Conservation (phyloP, 2,797 vertebrate species). For the Anguilla anguilla region DNA sequence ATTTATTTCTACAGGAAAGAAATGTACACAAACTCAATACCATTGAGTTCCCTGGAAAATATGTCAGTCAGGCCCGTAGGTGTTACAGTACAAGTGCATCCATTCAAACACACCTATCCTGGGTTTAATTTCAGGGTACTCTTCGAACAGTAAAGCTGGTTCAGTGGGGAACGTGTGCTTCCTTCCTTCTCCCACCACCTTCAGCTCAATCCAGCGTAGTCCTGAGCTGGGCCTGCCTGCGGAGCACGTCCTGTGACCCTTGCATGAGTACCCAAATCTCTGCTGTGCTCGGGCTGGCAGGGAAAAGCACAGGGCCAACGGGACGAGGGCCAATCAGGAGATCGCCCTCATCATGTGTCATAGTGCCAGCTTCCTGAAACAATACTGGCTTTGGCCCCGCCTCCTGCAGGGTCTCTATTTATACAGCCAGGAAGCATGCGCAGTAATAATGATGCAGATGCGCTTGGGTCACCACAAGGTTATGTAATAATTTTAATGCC, state of each 20-base stretch:
- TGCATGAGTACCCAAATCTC: neutral
- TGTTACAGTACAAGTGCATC: neutral
- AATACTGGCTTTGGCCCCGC: neutral
- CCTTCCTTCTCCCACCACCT: no score
- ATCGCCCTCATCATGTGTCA: neutral
- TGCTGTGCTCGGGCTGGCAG: no score
- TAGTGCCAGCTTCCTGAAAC: neutral
- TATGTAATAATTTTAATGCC: neutral
- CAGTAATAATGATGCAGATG: neutral
- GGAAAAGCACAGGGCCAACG: neutral
- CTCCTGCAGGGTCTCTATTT: neutral
- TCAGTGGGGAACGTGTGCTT: no score
- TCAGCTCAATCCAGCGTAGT: neutral
- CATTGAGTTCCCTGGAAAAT: neutral
- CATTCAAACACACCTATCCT: neutral
- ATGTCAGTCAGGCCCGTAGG: neutral
- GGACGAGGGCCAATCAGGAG: neutral
- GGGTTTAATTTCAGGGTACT: neutral
- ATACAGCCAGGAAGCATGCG: neutral
- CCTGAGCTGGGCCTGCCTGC: neutral
- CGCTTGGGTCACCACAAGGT: neutral
- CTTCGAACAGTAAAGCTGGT: neutral
- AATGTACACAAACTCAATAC: neutral
- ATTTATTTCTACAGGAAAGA: neutral
- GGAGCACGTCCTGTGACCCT: neutral